Evolutionary conservation across 1,140 invertebrate species (phyloP).

Genomic region (Acyrthosiphon pisum): DNA sequence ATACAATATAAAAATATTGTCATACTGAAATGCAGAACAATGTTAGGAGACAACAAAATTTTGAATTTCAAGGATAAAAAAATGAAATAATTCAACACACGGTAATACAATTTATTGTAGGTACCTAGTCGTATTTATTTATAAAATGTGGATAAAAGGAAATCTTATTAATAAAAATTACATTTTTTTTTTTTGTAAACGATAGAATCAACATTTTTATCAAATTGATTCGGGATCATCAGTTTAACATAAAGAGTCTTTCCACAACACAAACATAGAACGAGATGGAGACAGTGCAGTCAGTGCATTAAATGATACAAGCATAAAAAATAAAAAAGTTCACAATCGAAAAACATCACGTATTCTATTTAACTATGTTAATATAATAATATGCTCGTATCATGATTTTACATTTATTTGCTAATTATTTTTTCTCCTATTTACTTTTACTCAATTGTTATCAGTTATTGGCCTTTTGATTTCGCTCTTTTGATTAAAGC

Average conservation of each 20-base stretch:
- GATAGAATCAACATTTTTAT: neutral
- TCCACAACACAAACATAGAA: neutral
- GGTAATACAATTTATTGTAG: neutral
- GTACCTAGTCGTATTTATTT: no score
- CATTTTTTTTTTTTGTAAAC: neutral
- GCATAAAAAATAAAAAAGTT: neutral
- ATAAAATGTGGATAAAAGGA: no score
- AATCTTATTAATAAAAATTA: no score
- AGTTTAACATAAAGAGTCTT: neutral
- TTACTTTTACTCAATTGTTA: neutral
- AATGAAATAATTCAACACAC: neutral
- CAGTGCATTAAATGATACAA: neutral
- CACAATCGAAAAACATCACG: neutral
- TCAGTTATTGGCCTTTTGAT: neutral
- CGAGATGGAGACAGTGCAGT: neutral
- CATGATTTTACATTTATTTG: neutral
- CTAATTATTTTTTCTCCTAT: neutral
- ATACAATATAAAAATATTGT: neutral
- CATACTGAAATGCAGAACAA: neutral
- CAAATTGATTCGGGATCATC: neutral
- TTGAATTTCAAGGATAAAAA: neutral
- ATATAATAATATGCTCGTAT: neutral
- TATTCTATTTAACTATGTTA: neutral
- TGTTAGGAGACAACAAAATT: neutral
- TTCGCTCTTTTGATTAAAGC: neutral